Evolutionary conservation across 2,888 invertebrate genomes (phyloP).

Genomic region (Pseudanteris insignis): DNA sequence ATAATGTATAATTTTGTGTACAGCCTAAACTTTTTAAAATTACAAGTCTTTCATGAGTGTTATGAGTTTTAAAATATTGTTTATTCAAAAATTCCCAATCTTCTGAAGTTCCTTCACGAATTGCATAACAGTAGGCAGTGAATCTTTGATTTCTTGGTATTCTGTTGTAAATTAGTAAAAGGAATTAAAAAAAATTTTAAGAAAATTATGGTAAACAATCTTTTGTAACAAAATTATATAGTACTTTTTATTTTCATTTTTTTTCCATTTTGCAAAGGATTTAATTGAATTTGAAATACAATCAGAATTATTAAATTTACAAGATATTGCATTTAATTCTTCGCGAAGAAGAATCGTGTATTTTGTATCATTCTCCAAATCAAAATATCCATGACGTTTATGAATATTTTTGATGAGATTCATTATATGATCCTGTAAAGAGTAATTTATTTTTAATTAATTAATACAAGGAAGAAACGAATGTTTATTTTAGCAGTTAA

Average conservation of each 20-base stretch:
- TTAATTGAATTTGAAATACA: constrained; percentile 68
- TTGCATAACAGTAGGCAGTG: constrained; percentile 73
- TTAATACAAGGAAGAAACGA: not conserved
- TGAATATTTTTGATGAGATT: constrained; percentile 54
- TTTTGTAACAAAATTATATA: not conserved
- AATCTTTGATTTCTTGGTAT: constrained; percentile 74
- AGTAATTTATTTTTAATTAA: too few species aligned
- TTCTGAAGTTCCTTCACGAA: constrained; percentile 72
- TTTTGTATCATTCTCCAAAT: constrained; percentile 66
- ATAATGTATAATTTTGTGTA: constrained; percentile 64
- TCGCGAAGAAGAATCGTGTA: constrained; percentile 70
- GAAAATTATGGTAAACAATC: not conserved
- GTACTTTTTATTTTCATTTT: constrained; percentile 22
- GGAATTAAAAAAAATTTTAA: not conserved
- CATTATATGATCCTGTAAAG: constrained; percentile 30
- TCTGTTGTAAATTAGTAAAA: constrained; percentile 66
- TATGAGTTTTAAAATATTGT: constrained; percentile 70
- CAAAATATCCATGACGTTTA: constrained; percentile 68
- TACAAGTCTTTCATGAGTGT: constrained; percentile 72
- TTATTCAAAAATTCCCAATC: constrained; percentile 80
- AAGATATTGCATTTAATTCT: constrained; percentile 71
- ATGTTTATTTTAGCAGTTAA: not conserved
- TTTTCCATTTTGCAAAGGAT: constrained; percentile 67
- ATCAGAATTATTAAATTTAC: constrained; percentile 69
- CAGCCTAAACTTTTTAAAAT: constrained; percentile 73